Evolutionary conservation across 1,140 invertebrate genomes (phyloP).

Genomic region (Aphelinus certus): DNA sequence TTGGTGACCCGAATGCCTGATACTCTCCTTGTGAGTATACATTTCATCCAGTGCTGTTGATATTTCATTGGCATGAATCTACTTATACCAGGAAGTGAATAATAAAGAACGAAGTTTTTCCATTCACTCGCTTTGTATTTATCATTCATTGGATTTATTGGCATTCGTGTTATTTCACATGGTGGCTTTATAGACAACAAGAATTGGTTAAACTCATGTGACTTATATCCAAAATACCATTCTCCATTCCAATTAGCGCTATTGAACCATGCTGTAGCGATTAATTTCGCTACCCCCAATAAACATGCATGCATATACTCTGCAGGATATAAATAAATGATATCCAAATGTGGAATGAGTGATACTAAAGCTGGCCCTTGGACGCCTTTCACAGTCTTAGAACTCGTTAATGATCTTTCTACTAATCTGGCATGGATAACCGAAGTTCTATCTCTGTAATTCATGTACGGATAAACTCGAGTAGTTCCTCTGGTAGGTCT

Average conservation of each 20-base stretch:
- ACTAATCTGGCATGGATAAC: background rate
- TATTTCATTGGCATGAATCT: background rate
- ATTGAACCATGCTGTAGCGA: background rate
- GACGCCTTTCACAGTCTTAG: background rate
- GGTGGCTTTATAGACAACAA: background rate
- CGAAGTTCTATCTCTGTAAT: no score
- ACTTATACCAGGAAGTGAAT: background rate
- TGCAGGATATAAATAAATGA: background rate
- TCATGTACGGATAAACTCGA: no score
- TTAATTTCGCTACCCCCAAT: background rate
- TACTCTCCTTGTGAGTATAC: no score
- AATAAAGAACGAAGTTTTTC: background rate
- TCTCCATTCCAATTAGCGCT: background rate
- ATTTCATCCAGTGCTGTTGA: conserved; percentile 17
- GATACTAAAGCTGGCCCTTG: background rate
- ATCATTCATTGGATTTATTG: background rate
- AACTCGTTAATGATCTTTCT: background rate
- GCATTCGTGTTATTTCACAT: background rate
- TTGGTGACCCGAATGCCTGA: no score
- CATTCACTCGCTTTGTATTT: background rate
- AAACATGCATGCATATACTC: background rate
- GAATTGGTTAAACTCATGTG: background rate
- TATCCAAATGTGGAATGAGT: background rate
- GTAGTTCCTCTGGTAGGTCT: no score
- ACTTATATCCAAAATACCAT: background rate